Evolutionary conservation across 2,797 vertebrate genomes (phyloP).

Genomic region (Etheostoma nigrum): DNA sequence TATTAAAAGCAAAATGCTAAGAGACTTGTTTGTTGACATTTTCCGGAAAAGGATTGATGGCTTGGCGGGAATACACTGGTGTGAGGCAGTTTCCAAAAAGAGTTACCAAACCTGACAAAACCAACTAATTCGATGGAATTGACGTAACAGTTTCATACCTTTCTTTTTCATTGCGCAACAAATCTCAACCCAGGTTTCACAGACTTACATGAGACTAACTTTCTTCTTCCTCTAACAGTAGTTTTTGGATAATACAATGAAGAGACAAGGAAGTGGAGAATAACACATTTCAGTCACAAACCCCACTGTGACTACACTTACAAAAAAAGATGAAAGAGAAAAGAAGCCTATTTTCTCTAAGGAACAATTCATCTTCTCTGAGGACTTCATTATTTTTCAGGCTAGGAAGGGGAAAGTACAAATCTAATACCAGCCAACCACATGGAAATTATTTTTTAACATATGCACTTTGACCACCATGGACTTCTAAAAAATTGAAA

Average conservation of each 20-base stretch:
- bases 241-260: background rate
- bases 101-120: slow-evolving; percentile 34
- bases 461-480: background rate
- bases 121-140: slow-evolving; percentile 22
- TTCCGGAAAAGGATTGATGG: background rate
- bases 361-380: background rate
- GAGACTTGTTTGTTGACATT: background rate
- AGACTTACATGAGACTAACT: background rate
- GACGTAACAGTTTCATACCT: slow-evolving; percentile 35
- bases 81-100: slow-evolving; percentile 13
- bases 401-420: background rate
- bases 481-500: background rate
- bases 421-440: background rate
- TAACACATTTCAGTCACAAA: too few species aligned
- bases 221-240: background rate
- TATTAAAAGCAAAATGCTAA: background rate
- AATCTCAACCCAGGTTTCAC: background rate
- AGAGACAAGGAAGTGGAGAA: background rate
- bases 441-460: background rate
- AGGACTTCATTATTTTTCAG: slow-evolving; percentile 11
- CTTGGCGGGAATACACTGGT: background rate
- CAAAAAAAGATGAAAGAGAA: background rate
- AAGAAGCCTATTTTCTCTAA: background rate
- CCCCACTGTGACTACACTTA: too few species aligned
- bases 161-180: slow-evolving; percentile 27